phyloP scores from a whole-genome alignment of 2,888 invertebrate species.

The Agrochola litura region DNA sequence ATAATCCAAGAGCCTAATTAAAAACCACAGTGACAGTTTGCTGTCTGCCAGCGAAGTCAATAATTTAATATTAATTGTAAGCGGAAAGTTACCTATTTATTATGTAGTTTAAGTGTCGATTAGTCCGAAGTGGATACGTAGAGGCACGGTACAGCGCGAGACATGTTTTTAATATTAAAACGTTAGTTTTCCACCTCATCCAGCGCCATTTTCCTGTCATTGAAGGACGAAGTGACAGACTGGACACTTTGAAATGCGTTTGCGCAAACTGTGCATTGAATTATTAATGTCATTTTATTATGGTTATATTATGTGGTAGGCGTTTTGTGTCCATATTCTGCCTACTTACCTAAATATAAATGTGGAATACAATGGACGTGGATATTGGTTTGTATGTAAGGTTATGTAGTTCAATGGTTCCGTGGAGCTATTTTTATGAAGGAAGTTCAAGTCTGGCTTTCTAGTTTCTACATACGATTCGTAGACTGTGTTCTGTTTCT shows the following conservation, averaged over 20 bases:
- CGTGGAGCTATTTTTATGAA: constrained; percentile 54
- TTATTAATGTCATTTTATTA: constrained; percentile 75
- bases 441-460: constrained; percentile 23
- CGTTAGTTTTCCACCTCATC: constrained; percentile 81
- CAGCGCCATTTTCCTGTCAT: constrained; percentile 84
- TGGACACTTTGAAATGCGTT: constrained; percentile 79
- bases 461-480: constrained; percentile 13
- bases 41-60: constrained; percentile 63
- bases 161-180: constrained; percentile 80
- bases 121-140: constrained; percentile 62
- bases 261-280: constrained; percentile 76
- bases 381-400: constrained; percentile 42
- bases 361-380: constrained; percentile 61
- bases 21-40: constrained; percentile 61
- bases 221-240: constrained; percentile 80
- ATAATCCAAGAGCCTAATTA: constrained; percentile 53
- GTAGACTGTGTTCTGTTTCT: background rate
- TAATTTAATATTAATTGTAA: constrained; percentile 71
- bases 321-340: constrained; percentile 68
- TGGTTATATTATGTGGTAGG: constrained; percentile 65
- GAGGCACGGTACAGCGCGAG: constrained; percentile 61
- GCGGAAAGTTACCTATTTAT: constrained; percentile 68
- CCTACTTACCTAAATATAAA: constrained; percentile 74
- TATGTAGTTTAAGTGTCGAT: constrained; percentile 65
- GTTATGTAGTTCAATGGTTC: constrained; percentile 48